These are phyloP conservation scores for Lamprotornis superbus DNA, from an alignment of 2,113 vertebrate species.

Conservation along the genomic window DNA sequence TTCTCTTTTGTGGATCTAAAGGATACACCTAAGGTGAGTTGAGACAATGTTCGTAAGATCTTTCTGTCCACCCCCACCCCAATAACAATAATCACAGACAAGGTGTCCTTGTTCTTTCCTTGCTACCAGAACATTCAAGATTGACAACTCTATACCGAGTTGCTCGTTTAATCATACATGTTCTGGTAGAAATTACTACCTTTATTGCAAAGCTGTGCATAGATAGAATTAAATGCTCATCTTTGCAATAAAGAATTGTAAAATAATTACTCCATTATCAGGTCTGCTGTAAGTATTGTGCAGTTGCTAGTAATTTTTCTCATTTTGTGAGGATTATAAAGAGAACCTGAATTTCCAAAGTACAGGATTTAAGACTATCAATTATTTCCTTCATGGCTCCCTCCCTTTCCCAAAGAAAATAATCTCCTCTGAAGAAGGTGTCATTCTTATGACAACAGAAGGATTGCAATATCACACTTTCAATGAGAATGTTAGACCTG, in stretches of 20 bases:
- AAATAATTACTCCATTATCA: constrained; percentile 62
- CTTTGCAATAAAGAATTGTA: constrained; percentile 55
- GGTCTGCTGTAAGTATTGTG: constrained; percentile 37
- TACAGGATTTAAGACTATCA: constrained; percentile 39
- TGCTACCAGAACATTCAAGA: constrained; percentile 31
- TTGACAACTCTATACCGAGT: constrained; percentile 36
- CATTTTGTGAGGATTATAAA: constrained; percentile 24
- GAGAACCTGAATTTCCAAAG: constrained; percentile 41
- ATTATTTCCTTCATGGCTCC: constrained; percentile 18
- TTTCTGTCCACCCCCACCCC: constrained; percentile 2
- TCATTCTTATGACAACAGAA: constrained; percentile 32
- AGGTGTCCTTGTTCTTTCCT: constrained; percentile 56
- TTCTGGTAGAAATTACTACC: constrained; percentile 53
- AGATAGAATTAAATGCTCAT: constrained; percentile 52
- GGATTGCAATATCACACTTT: constrained; percentile 46
- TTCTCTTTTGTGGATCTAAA: constrained; percentile 31
- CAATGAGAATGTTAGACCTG: neutral
- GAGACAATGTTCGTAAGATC: constrained; percentile 25
- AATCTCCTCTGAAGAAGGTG: constrained; percentile 45
- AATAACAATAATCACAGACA: constrained; percentile 54
- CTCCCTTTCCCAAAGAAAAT: constrained; percentile 49
- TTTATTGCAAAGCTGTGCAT: constrained; percentile 47
- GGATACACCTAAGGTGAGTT: neutral
- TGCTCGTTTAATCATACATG: constrained; percentile 54
- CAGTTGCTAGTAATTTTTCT: constrained; percentile 48